Evolutionary conservation across 2,888 invertebrate species (phyloP), one percentile per base, ranked within the genome.

Genomic region (Cinara cedri): DNA sequence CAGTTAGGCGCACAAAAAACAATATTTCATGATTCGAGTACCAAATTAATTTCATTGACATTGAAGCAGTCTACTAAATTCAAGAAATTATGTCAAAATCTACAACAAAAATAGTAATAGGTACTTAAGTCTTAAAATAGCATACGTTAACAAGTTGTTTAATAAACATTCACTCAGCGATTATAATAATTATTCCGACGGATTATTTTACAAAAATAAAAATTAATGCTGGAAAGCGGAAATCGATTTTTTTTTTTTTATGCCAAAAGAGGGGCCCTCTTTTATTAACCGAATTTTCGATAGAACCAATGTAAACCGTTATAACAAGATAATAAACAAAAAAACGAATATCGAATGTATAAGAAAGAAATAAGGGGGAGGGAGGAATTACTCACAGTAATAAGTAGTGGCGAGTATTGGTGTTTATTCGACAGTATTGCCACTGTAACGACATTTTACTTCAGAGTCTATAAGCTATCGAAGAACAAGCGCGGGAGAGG

Each of bases 341-440:
- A 72, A 24, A 46, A n/a, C 24, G 60, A 24, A 71, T 55, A 62
- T 72, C 57, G n/a, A 72, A 60, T 72, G 19, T 54, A 34, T 34
- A 21, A 8, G 3, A 21, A 19, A 2, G n/a, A n/a, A n/a, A n/a
- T n/a, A n/a, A n/a, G 0, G n/a, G 19, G n/a, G 42, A n/a, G n/a
- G 9, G 62, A 16, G n/a, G 26, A 34, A 34, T 34, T 34, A 34
- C 34, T 4, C 34, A 34, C 34, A 34, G 34, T 34, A 34, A 6
- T 34, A 34, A 6, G 3, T 4, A 34, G 34, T 34, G 6, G 10
- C 19, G 46, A 44, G 19, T 14, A n/a, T 34, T 68, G 16, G 57
- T 34, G 57, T 55, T 44, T 57, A 76, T 76, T 68, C 68, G 49
- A 66, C 66, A 66, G 55, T 76, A 76, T 76, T 68, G 57, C 66